A percentile compares a stretch with the other conserved stretches of the same genome.
Conservation (phyloP, 2,888 invertebrate genomes). For the Sussaba pulchella region DNA sequence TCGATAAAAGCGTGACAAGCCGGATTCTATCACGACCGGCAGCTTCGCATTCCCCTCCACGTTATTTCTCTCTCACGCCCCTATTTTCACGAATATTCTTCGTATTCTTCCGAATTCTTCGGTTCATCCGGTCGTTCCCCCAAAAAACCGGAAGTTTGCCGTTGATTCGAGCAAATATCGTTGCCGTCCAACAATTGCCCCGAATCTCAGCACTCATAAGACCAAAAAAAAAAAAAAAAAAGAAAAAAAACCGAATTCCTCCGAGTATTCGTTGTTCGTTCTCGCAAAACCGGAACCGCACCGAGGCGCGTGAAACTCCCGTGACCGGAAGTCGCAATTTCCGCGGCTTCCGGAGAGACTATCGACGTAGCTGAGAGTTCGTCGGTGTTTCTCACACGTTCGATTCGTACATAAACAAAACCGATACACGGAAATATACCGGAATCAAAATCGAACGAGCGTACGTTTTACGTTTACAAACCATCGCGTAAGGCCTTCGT, state of each 20-base stretch:
- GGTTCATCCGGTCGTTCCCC: background rate
- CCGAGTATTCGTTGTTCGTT: constrained; percentile 16
- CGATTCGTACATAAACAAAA: too few relatives aligned
- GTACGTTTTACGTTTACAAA: background rate
- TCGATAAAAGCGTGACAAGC: too few relatives aligned
- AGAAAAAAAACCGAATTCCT: too few relatives aligned
- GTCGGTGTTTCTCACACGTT: constrained; percentile 18
- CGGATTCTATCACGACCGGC: too few relatives aligned
- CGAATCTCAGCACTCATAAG: too few relatives aligned
- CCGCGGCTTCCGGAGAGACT: constrained; percentile 51
- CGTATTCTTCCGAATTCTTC: too few relatives aligned
- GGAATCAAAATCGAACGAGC: too few relatives aligned
- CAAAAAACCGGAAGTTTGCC: constrained; percentile 12
- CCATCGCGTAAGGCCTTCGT: background rate
- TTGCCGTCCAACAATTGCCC: background rate
- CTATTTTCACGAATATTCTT: background rate
- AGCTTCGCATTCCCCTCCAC: background rate
- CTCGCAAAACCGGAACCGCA: constrained; percentile 44
- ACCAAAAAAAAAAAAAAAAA: too few relatives aligned
- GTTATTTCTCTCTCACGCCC: background rate
- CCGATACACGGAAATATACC: too few relatives aligned
- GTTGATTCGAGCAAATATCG: constrained; percentile 33
- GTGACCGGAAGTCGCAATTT: constrained; percentile 71
- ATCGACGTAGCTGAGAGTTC: constrained; percentile 51
- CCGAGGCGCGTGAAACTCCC: constrained; percentile 65